These are phyloP conservation scores for Micropoecilia bifurca DNA, from an alignment of 2,797 vertebrate genomes.

Conservation along the genomic window DNA sequence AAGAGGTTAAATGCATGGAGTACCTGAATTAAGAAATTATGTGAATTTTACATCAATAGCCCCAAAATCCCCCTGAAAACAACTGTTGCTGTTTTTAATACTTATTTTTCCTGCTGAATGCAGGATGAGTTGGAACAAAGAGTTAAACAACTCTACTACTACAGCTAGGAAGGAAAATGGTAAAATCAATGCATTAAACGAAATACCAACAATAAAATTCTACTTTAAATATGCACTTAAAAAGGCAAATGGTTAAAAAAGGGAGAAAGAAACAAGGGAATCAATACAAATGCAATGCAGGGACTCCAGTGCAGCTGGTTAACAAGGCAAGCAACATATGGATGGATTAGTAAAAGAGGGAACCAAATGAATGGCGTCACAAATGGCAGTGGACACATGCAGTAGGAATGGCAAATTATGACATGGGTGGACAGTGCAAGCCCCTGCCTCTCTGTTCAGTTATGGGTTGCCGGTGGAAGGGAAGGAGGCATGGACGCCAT, in stretches of 20 bases:
- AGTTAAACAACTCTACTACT: constrained; percentile 51
- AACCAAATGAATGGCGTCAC: constrained; percentile 20
- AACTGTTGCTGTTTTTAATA: background rate
- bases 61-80: background rate
- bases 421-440: constrained; percentile 20
- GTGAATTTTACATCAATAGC: background rate
- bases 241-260: constrained; percentile 18
- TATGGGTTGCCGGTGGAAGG: constrained; percentile 45
- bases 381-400: constrained; percentile 58
- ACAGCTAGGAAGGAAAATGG: constrained; percentile 48
- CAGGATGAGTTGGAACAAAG: constrained; percentile 24
- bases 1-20: background rate
- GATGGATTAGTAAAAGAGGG: constrained; percentile 40
- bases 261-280: constrained; percentile 16
- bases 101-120: constrained; percentile 15
- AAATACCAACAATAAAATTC: constrained; percentile 53
- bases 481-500: constrained; percentile 15
- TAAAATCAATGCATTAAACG: constrained; percentile 52
- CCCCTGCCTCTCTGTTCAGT: constrained; percentile 21
- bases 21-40: background rate
- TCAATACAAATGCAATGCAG: constrained; percentile 41
- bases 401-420: constrained; percentile 32
- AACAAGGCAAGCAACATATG: constrained; percentile 42
- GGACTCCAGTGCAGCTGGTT: constrained; percentile 49
- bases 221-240: constrained; percentile 31